Evolutionary conservation across 2,888 invertebrate genomes (phyloP).

Genomic region (Biston betularia): DNA sequence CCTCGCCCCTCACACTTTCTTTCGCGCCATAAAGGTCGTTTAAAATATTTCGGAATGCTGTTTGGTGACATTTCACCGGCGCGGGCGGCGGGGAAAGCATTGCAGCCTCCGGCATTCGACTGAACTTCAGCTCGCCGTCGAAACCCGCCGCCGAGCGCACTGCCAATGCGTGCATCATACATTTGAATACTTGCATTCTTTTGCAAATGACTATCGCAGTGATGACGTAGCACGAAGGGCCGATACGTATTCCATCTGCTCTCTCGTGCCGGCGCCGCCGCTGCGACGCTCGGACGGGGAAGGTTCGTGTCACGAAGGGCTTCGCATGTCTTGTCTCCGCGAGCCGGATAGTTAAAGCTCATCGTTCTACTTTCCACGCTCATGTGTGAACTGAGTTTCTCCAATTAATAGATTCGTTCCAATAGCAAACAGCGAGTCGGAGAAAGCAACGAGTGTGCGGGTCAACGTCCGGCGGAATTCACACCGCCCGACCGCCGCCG

Average conservation of each 20-base stretch:
- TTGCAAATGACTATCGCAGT: not conserved
- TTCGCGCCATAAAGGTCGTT: constrained; percentile 87
- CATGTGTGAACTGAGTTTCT: constrained; percentile 86
- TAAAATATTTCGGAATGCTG: constrained; percentile 86
- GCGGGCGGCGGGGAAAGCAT: constrained; percentile 70
- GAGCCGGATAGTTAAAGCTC: constrained; percentile 62
- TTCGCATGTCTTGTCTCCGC: constrained; percentile 39
- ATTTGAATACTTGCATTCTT: constrained; percentile 2
- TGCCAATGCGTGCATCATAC: constrained; percentile 34
- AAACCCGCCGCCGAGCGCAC: constrained; percentile 50
- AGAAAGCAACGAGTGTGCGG: constrained; percentile 80
- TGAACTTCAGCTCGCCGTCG: constrained; percentile 58
- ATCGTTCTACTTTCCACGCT: constrained; percentile 81
- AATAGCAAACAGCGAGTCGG: constrained; percentile 83
- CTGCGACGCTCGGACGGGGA: constrained; percentile 13
- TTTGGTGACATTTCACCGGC: constrained; percentile 84
- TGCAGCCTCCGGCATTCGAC: constrained; percentile 73
- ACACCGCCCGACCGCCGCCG: constrained; percentile 77
- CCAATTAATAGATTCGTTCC: constrained; percentile 87
- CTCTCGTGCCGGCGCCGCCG: not conserved
- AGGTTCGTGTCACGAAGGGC: constrained; percentile 39
- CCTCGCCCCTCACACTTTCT: constrained; percentile 79
- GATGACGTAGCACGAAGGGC: not conserved
- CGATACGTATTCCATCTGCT: not conserved
- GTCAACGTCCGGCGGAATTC: constrained; percentile 82